Percentiles rank a stretch among this genome's conserved stretches.
These are phyloP conservation scores for Caenorhabditis latens DNA, from an alignment of 1,140 invertebrate species.

Conservation along the genomic window DNA sequence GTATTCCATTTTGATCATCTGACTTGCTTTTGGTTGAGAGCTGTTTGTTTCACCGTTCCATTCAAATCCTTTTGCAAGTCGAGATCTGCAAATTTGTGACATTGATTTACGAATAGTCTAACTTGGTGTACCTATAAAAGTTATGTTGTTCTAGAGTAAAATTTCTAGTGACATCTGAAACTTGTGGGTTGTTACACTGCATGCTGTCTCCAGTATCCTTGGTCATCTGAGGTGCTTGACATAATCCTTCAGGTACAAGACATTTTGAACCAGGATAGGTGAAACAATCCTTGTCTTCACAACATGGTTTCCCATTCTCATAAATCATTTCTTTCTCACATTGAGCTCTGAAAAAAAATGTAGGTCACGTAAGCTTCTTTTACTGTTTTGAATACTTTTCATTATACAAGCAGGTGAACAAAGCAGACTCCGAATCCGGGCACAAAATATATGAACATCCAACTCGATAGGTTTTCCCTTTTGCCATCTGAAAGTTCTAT, in stretches of 20 bases:
- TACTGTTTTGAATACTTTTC: conserved; percentile 11
- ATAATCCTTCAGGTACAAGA: conserved; percentile 49
- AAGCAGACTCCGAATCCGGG: conserved; percentile 6
- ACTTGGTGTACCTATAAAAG: conserved; percentile 17
- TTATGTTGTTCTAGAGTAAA: conserved; percentile 57
- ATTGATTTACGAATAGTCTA: neutral
- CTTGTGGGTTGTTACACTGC: conserved; percentile 51
- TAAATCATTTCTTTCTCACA: conserved; percentile 63
- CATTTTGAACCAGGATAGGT: conserved; percentile 58
- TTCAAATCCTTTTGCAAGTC: conserved; percentile 56
- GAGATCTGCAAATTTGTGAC: conserved; percentile 49
- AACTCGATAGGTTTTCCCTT: conserved; percentile 56
- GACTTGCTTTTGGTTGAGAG: conserved; percentile 50
- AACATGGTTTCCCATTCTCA: conserved; percentile 57
- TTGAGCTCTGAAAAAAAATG: conserved; percentile 59
- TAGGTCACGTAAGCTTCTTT: neutral
- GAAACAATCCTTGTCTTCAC: conserved; percentile 55
- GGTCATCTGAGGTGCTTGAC: conserved; percentile 31
- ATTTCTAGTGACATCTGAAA: conserved; percentile 35
- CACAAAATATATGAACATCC: conserved; percentile 59
- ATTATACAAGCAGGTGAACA: conserved; percentile 59
- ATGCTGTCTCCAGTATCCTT: conserved; percentile 42
- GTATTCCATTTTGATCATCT: conserved; percentile 63
- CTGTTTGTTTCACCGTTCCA: conserved; percentile 60
- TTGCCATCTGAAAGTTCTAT: conserved; percentile 59